These are phyloP conservation scores for Porites cylindrica DNA, from an alignment of 92 coral and sea anemone genomes.

Conservation along the genomic window DNA sequence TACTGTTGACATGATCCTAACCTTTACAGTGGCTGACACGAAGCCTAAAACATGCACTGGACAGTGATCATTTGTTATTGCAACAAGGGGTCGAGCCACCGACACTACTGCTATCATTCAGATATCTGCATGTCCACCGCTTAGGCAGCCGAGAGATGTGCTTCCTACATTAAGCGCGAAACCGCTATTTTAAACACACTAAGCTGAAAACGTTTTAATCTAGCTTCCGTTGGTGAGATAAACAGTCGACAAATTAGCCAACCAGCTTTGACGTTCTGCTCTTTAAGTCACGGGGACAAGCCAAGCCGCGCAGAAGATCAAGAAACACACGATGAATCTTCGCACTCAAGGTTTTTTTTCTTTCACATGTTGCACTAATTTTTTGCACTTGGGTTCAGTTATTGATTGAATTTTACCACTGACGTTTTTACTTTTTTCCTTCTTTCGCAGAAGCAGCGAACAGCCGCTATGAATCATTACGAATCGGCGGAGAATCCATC, in stretches of 20 bases:
- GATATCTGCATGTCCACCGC: too few species aligned
- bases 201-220: background rate
- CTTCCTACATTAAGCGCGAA: too few species aligned
- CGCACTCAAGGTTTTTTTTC: conserved; percentile 9
- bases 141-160: too few species aligned
- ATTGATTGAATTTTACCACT: background rate
- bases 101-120: too few species aligned
- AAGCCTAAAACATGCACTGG: too few species aligned
- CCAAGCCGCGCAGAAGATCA: background rate
- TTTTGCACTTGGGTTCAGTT: background rate
- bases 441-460: conserved; percentile 5
- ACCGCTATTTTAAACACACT: too few species aligned
- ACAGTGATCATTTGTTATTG: too few species aligned
- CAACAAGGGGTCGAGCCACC: too few species aligned
- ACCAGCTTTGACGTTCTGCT: background rate
- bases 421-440: background rate
- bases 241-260: background rate
- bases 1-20: too few species aligned
- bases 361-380: background rate
- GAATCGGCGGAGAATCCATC: background rate
- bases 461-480: conserved; percentile 22
- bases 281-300: background rate
- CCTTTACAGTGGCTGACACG: too few species aligned
- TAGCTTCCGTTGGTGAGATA: background rate
- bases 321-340: background rate